Evolutionary conservation across 2,888 invertebrate species (phyloP).

Genomic region (Drosophila borealis): DNA sequence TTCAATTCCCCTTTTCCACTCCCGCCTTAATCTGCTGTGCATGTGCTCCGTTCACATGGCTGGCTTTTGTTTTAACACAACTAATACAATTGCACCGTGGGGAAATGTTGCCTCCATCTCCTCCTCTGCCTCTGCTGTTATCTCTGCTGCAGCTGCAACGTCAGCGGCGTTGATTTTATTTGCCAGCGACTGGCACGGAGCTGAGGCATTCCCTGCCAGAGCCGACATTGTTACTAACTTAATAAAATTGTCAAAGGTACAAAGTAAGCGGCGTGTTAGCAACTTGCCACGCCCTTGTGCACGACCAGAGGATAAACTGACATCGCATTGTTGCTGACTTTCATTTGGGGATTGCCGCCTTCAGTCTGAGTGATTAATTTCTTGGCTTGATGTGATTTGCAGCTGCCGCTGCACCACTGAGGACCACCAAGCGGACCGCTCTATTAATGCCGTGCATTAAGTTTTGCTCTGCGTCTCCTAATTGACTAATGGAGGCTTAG

Average conservation of each 20-base stretch:
- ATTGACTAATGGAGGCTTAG: slow-evolving; percentile 72
- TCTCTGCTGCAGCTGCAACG: slow-evolving; percentile 34
- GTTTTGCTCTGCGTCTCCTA: slow-evolving; percentile 52
- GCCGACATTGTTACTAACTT: slow-evolving; percentile 71
- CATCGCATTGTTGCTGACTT: slow-evolving; percentile 67
- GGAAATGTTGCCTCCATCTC: slow-evolving; percentile 58
- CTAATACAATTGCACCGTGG: slow-evolving; percentile 78
- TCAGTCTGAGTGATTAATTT: slow-evolving; percentile 76
- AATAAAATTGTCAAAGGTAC: slow-evolving; percentile 79
- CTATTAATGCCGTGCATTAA: slow-evolving; percentile 61
- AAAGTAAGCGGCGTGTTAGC: slow-evolving; percentile 72
- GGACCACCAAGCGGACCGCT: slow-evolving; percentile 9
- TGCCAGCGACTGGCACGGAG: slow-evolving; percentile 49
- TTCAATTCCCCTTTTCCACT: slow-evolving; percentile 8
- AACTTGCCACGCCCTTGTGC: slow-evolving; percentile 44
- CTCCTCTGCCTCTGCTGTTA: slow-evolving; percentile 22
- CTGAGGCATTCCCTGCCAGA: slow-evolving; percentile 15
- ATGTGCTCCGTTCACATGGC: slow-evolving; percentile 63
- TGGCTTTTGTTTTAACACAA: slow-evolving; percentile 80
- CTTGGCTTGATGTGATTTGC: slow-evolving; percentile 75
- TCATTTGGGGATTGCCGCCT: slow-evolving; percentile 67
- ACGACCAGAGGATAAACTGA: slow-evolving; percentile 5
- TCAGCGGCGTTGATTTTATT: slow-evolving; percentile 75
- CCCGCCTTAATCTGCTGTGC: slow-evolving; percentile 33
- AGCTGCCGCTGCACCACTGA: slow-evolving; percentile 8